Evolutionary conservation across 2,888 invertebrate species (phyloP).

Genomic region (Aricia artaxerxes): DNA sequence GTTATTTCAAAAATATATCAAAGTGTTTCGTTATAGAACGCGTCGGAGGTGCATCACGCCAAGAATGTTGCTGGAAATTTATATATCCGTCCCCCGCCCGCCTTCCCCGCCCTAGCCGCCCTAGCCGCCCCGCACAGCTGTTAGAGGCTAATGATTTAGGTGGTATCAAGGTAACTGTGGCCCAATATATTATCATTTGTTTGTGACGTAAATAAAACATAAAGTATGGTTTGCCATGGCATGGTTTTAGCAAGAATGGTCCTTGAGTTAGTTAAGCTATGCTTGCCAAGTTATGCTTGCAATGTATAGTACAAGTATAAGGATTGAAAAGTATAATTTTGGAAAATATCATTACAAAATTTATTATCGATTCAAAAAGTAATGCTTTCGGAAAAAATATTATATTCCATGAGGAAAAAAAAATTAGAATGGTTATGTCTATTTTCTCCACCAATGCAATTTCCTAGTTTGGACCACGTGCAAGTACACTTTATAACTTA

Average conservation of each 20-base stretch:
- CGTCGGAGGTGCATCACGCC: constrained; percentile 57
- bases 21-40: constrained; percentile 48
- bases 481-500: no score
- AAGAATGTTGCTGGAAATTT: constrained; percentile 64
- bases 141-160: constrained; percentile 34
- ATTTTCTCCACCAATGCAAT: no score
- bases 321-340: no score
- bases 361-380: no score
- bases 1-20: constrained; percentile 17
- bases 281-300: no score
- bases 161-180: constrained; percentile 18
- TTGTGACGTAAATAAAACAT: background rate
- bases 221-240: background rate
- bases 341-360: no score
- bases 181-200: constrained; percentile 1
- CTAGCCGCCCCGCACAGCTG: constrained; percentile 38
- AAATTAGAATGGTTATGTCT: no score
- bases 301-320: no score
- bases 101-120: background rate
- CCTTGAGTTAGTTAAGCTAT: no score
- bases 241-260: background rate
- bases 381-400: no score
- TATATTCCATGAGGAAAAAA: no score
- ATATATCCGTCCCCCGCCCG: constrained; percentile 53
- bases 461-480: no score